Base-by-base conservation (phyloP, 2,113 vertebrate species). In the Scomber scombrus region DNA sequence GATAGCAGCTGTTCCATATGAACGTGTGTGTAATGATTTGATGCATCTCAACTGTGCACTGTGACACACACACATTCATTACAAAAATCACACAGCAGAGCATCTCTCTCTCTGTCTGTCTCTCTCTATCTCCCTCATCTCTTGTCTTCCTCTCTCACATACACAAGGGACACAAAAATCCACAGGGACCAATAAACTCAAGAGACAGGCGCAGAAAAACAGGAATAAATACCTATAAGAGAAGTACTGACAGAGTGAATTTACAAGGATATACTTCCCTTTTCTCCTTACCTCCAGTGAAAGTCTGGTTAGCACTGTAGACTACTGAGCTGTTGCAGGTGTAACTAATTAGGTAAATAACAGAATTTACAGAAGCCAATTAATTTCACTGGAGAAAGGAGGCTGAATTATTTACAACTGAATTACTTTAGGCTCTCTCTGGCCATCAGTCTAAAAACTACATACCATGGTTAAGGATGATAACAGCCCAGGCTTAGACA, bases 281-380 rank as follows among this genome's bases (percentile, higher is more conserved):
- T 11, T 71, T 13, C 23, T 77, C 57, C 51, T 26, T 55, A 57
- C 51, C 75, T 51, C 40, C 68, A 65, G 75, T 66, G 47, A 58
- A 86, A 73, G 43, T 50, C 69, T 79, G 66, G 66, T 65, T 87
- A 74, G 70, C 77, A 70, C 19, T 55, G 65, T 82, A 66, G 85
- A 84, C 75, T 78, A 80, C 49, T n/a, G 57, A 71, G 55, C 52
- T 2, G 3, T 19, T 86, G 75, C 79, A 86, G 89, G 77, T 91
- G 66, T 61, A 85, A 84, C 85, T 82, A 81, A 90, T 85, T 83
- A 85, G 68, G 73, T 81, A 85, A 90, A 92, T 89, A 85, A 56
- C 23, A 45, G 70, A 85, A 78, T 65, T 88, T 75, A 89, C 92
- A 88, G 68, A 70, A 66, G 60, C 56, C 73, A 86, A 90, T 91